A percentile compares a stretch with the other conserved stretches of the same genome.
Conservation (phyloP, 2,797 vertebrate genomes). For the Cryptoprocta ferox region DNA sequence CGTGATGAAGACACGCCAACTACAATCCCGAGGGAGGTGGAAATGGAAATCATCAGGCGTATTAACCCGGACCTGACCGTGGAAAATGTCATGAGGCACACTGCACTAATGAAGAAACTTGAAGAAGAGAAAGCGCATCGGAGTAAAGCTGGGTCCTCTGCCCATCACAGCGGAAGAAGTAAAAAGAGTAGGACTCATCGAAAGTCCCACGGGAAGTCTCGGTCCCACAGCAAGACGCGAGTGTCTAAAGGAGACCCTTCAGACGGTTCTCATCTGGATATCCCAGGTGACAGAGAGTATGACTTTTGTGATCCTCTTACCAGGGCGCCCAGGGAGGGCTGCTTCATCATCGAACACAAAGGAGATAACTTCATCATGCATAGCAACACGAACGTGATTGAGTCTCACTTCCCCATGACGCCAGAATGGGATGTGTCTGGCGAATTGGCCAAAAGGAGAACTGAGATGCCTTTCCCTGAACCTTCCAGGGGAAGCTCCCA, state of each 20-base stretch:
- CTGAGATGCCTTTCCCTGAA: constrained; percentile 99
- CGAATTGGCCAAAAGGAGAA: constrained; percentile 97
- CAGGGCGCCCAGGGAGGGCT: constrained; percentile 94
- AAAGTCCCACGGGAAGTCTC: constrained; percentile 95
- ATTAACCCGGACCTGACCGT: constrained; percentile 99
- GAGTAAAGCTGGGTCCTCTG: constrained; percentile 95
- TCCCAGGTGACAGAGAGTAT: constrained; percentile 92
- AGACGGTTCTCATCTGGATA: constrained; percentile 93
- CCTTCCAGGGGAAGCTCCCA: constrained; percentile 97
- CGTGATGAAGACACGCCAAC: constrained; percentile 95
- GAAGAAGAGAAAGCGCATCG: constrained; percentile 97
- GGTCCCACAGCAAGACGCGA: constrained; percentile 97
- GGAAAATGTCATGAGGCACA: constrained; percentile 97
- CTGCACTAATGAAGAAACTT: constrained; percentile 98
- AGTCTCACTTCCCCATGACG: constrained; percentile 97
- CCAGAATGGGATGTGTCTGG: constrained; percentile 99
- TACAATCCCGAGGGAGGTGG: constrained; percentile 95
- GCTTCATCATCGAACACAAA: constrained; percentile 94
- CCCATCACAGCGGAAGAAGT: constrained; percentile 95
- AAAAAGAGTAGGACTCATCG: constrained; percentile 95
- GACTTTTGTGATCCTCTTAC: constrained; percentile 95
- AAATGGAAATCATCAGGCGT: constrained; percentile 98
- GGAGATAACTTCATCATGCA: constrained; percentile 96
- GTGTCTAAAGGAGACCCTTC: constrained; percentile 94
- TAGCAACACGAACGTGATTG: constrained; percentile 95